Evolutionary conservation across 2,113 vertebrate genomes (phyloP), one percentile per base, ranked within the genome.

Genomic region (Oryzias curvinotus): DNA sequence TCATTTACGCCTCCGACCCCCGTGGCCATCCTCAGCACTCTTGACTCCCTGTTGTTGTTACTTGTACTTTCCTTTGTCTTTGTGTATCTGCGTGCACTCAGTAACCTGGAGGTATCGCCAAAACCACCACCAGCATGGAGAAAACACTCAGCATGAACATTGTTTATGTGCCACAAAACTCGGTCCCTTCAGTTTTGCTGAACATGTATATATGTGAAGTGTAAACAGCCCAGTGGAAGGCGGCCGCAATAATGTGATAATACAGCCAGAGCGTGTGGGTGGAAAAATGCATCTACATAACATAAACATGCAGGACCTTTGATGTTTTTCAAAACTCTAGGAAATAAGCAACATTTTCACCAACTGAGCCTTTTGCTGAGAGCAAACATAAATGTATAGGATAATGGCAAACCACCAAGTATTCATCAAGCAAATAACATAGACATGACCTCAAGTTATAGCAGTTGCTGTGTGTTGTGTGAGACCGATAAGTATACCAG

Each of bases 241-340:
- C 71, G 72, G 53, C 65, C 50, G 71, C 76, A 79, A 57, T 77
- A 66, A 62, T 61, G 67, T 59, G 72, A 54, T 58, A 63, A 56
- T 65, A 55, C 66, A 71, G 57, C 63, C 46, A 65, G 68, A 55
- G 74, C 57, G 74, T 54, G 75, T 81, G 72, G 82, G 71, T 15
- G 74, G 74, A 5, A 57, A 71, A 61, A 82, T 78, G 75, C 82
- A 61, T 81, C 17, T 53, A 16, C 41, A 70, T 77, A 62, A 78
- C 59, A 71, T 76, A 82, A 88, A 81, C 70, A 81, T 59, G 67
- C 47, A 55, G 13, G 53, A 80, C 56, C 75, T 69, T 61, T 77
- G 63, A 74, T 78, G 73, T 60, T 44, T 78, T 61, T 61, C 61
- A 44, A 54, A 7, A 19, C 51, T 50, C 25, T 42, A 46, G 41